These are phyloP conservation scores for Cynopterus brachyotis DNA, from an alignment of 2,113 vertebrate genomes.

Conservation along the genomic window DNA sequence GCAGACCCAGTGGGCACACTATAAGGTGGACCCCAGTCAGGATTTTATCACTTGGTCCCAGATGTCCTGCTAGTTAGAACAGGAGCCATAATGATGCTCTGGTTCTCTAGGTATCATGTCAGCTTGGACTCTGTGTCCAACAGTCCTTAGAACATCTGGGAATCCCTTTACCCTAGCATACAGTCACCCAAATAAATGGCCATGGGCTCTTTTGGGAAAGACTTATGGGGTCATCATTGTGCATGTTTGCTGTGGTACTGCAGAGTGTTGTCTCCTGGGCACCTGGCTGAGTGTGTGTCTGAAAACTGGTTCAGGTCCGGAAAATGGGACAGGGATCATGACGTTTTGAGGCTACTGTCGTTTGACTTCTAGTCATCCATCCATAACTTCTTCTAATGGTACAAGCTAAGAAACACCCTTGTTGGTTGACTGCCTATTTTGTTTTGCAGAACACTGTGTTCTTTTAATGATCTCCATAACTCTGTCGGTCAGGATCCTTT, in stretches of 20 bases:
- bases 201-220: neutral
- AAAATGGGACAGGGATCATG: neutral
- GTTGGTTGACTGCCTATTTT: neutral
- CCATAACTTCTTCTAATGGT: neutral
- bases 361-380: neutral
- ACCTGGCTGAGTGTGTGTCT: neutral
- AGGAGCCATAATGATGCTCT: neutral
- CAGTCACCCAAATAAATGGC: neutral
- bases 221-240: neutral
- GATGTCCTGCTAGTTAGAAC: neutral
- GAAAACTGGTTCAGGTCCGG: neutral
- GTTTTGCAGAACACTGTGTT: neutral
- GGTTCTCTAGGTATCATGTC: neutral
- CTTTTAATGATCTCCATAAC: neutral
- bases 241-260: neutral
- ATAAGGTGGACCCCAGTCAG: neutral
- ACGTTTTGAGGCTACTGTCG: neutral
- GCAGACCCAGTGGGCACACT: neutral
- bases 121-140: neutral
- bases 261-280: neutral
- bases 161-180: neutral
- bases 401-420: neutral
- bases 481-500: neutral
- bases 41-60: neutral
- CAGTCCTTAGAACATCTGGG: neutral